These are phyloP conservation scores for Malurus splendens DNA, from an alignment of 2,797 vertebrate species.

Conservation along the genomic window DNA sequence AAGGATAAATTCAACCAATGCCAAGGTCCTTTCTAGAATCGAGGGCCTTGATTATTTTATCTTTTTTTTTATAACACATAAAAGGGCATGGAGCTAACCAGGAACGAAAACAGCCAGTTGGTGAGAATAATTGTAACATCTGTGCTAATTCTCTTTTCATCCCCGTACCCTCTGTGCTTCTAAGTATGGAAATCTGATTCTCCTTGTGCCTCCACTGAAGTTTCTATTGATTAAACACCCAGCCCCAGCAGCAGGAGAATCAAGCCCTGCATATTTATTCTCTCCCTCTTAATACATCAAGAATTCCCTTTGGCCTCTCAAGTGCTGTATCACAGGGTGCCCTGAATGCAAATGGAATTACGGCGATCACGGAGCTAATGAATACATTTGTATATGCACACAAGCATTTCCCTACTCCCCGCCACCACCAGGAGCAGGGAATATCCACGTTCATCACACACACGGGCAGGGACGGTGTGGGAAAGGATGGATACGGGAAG, in stretches of 20 bases:
- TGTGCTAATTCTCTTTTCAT: not conserved
- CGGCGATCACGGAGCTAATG: slow-evolving; percentile 11
- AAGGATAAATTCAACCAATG: not conserved
- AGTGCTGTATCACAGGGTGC: slow-evolving; percentile 2
- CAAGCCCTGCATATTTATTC: slow-evolving; percentile 34
- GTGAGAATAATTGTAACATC: not conserved
- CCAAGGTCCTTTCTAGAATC: not conserved
- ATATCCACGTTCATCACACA: not conserved
- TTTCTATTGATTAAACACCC: slow-evolving; percentile 35
- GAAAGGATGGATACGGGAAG: not conserved
- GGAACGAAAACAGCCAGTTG: not conserved
- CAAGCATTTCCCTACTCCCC: not conserved
- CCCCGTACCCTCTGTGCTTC: not conserved
- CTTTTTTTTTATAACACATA: not conserved
- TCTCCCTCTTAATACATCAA: slow-evolving; percentile 14
- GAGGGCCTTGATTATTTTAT: not conserved
- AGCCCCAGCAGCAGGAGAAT: slow-evolving; percentile 23
- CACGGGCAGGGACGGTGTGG: not conserved
- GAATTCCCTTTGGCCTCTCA: slow-evolving; percentile 32
- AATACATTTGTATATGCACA: not conserved
- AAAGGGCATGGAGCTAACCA: not conserved
- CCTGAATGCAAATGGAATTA: slow-evolving; percentile 40
- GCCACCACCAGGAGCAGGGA: not conserved
- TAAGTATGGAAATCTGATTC: not conserved
- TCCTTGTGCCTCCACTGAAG: slow-evolving; percentile 7